Evolutionary conservation across 2,888 invertebrate genomes (phyloP).

Genomic region (Orthonevra nobilis): DNA sequence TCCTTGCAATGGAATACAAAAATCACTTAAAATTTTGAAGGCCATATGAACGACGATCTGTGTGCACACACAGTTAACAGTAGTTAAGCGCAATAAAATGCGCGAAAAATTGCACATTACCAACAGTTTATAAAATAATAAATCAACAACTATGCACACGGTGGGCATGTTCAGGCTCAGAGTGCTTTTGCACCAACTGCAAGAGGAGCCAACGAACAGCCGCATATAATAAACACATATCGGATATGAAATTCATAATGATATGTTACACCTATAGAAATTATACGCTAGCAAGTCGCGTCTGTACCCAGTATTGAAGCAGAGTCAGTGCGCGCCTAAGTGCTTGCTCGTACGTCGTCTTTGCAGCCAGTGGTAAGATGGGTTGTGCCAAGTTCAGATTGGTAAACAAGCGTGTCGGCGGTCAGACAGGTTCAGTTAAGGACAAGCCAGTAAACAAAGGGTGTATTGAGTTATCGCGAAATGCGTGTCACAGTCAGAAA

Average conservation of each 20-base stretch:
- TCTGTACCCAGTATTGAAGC: background rate
- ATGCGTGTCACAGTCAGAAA: slow-evolving; percentile 37
- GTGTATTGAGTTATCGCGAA: slow-evolving; percentile 41
- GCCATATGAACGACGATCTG: background rate
- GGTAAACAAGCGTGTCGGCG: slow-evolving; percentile 43
- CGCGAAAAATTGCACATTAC: slow-evolving; percentile 68
- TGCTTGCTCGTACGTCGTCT: slow-evolving; percentile 7
- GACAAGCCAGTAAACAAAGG: slow-evolving; percentile 41
- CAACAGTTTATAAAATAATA: slow-evolving; percentile 67
- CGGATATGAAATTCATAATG: slow-evolving; percentile 61
- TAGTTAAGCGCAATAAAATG: slow-evolving; percentile 58
- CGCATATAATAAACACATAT: slow-evolving; percentile 56
- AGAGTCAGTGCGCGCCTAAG: slow-evolving; percentile 10
- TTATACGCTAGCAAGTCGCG: slow-evolving; percentile 49
- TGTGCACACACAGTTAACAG: slow-evolving; percentile 38
- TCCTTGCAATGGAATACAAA: slow-evolving; percentile 11
- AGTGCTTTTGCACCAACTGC: slow-evolving; percentile 36
- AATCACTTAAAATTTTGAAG: slow-evolving; percentile 50
- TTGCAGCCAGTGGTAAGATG: slow-evolving; percentile 17
- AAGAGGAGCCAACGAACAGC: slow-evolving; percentile 3
- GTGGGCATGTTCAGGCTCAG: slow-evolving; percentile 44
- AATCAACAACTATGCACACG: slow-evolving; percentile 54
- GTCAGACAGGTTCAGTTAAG: slow-evolving; percentile 17
- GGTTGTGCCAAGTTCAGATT: slow-evolving; percentile 22
- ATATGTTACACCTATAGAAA: slow-evolving; percentile 66